Evolutionary conservation across 2,888 invertebrate genomes (phyloP), one percentile per base, ranked within the genome.

Genomic region (Ichneumoninae sp.): DNA sequence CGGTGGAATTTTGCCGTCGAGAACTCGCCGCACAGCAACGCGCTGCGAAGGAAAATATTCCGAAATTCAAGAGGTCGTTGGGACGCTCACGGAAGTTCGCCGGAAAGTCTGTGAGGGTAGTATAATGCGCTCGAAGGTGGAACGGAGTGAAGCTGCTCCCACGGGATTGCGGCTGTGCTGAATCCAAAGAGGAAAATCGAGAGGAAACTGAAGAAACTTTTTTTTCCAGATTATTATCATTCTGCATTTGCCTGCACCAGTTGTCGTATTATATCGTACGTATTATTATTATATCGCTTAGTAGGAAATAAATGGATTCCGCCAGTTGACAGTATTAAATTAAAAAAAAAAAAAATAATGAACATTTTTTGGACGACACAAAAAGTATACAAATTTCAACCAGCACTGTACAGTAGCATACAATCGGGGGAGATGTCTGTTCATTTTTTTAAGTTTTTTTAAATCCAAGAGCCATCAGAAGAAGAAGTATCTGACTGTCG

Each of bases 121-220:
- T 75, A 76, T 71, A 76, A 85, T 69, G 80, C 76, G 36, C 72
- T 75, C 70, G 78, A 50, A 66, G 83, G 62, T 54, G 57, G 71
- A 71, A 52, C 71, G 52, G 75, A 85, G 83, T 83, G 79, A 84
- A 83, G 83, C 84, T 79, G 75, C 76, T 86, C 86, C 87, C 87
- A 72, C 52, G 86, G 77, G 87, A 86, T 83, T 87, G 84, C 76
- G 82, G 72, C 76, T 70, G 75, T 57, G 79, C 22, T 54, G 69
- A 47, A 65, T 65, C 68, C 70, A 44, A 57, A 76, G 71, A 76
- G 71, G 74, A 80, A 80, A 82, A 76, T 85, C 80, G 44, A 44
- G 62, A 72, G 52, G 22, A 69, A 68, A 50, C 40, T 40, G 47
- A 52, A 77, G 65, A 57, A 50, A 75, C 8, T 75, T 66, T 71